Conservation (phyloP, 64 coral and sea anemone species). For the Montipora capricornis region DNA sequence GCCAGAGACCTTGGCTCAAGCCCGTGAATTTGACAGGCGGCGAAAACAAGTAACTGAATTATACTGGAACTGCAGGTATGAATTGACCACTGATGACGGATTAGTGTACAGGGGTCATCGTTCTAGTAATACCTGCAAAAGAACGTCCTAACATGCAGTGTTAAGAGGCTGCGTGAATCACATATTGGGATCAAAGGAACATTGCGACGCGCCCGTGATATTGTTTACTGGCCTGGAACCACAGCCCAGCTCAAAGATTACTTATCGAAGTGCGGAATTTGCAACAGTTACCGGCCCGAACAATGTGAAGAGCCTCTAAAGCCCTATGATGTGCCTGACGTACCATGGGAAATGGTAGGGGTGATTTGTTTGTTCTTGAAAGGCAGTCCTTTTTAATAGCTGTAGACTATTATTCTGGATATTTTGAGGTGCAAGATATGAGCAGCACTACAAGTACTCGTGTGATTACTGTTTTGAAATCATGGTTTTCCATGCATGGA, state of each 20-base stretch:
- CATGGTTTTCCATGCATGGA: background rate
- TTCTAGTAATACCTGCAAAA: slow-evolving; percentile 17
- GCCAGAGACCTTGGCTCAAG: slow-evolving; percentile 23
- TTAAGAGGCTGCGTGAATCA: slow-evolving; percentile 17
- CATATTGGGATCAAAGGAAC: slow-evolving; percentile 48
- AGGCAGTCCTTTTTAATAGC: slow-evolving; percentile 12
- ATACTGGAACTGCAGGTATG: slow-evolving; percentile 55
- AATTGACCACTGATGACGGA: slow-evolving; percentile 17
- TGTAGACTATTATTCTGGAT: slow-evolving; percentile 14
- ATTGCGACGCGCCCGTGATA: slow-evolving; percentile 46
- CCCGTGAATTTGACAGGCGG: background rate
- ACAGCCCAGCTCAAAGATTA: slow-evolving; percentile 17
- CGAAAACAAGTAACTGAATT: background rate
- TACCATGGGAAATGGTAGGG: background rate
- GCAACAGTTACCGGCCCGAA: background rate
- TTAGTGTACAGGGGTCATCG: slow-evolving; percentile 47
- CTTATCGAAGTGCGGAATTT: slow-evolving; percentile 9
- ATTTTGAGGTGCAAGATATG: background rate
- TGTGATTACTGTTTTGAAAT: slow-evolving; percentile 19
- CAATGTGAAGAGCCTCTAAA: slow-evolving; percentile 20
- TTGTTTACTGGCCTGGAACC: slow-evolving; percentile 72
- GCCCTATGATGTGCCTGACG: background rate
- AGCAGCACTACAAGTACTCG: slow-evolving; percentile 1
- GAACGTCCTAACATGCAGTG: slow-evolving; percentile 20
- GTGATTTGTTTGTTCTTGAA: background rate